Conservation (phyloP, 2,797 vertebrate genomes). For the Momotus momota region DNA sequence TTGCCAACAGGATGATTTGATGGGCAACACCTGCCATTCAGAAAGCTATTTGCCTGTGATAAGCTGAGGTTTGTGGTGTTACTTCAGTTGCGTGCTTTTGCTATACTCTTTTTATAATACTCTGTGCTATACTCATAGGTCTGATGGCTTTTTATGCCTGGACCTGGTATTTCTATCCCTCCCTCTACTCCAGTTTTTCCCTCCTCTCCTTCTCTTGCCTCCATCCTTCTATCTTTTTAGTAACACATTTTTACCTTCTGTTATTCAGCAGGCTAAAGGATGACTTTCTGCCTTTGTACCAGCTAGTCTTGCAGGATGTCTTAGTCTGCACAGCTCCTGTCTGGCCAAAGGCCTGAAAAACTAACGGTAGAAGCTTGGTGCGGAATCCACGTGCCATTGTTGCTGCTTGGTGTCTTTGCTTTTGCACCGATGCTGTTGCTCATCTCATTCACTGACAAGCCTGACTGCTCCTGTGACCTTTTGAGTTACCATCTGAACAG, state of each 20-base stretch:
- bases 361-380: background rate
- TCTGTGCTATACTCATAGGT: background rate
- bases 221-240: background rate
- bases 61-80: background rate
- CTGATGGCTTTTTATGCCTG: background rate
- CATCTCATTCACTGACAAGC: background rate
- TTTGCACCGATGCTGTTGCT: background rate
- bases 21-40: background rate
- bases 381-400: background rate
- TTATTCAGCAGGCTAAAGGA: background rate
- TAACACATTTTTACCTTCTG: background rate
- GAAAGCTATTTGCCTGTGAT: background rate
- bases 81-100: background rate
- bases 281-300: background rate
- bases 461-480: background rate
- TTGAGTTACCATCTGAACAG: background rate
- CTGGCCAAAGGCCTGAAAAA: background rate
- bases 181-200: background rate
- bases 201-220: background rate
- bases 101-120: background rate
- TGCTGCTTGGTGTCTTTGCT: background rate
- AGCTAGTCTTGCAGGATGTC: background rate
- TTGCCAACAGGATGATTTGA: background rate
- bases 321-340: background rate
- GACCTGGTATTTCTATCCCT: background rate